A percentile compares a stretch with the other conserved stretches of the same genome.
Evolutionary conservation across 1,140 invertebrate genomes (phyloP).

Genomic region (Tribolium castaneum): DNA sequence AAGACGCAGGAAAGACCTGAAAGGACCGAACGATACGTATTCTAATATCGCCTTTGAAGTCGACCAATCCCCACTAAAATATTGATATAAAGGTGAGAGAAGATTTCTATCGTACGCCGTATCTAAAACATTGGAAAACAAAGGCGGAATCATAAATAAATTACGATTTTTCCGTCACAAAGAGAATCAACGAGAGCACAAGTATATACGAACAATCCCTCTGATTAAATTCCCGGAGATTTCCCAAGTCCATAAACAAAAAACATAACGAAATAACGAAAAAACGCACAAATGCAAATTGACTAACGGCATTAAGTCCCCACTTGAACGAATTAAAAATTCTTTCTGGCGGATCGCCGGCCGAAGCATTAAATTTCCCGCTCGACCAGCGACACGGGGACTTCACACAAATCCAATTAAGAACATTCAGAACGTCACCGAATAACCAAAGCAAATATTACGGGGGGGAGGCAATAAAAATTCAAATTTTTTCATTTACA

Average conservation of each 20-base stretch:
- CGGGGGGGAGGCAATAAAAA: constrained; percentile 57
- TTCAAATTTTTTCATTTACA: constrained; percentile 61
- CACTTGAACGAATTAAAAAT: constrained; percentile 50
- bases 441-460: constrained; percentile 31
- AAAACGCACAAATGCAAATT: constrained; percentile 43
- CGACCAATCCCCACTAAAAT: constrained; percentile 36
- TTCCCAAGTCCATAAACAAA: constrained; percentile 36
- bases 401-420: not conserved
- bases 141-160: constrained; percentile 40
- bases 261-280: constrained; percentile 42
- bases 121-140: constrained; percentile 26
- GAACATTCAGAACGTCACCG: constrained; percentile 2
- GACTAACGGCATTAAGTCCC: constrained; percentile 38
- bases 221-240: constrained; percentile 43
- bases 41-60: constrained; percentile 37
- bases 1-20: constrained; percentile 15
- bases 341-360: constrained; percentile 40
- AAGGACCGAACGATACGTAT: constrained; percentile 33
- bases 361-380: constrained; percentile 38
- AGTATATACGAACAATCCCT: constrained; percentile 19
- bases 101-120: constrained; percentile 7
- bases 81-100: constrained; percentile 37
- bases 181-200: constrained; percentile 25
- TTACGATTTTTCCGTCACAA: constrained; percentile 33
- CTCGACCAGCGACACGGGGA: not conserved